These are phyloP conservation scores for Timema podura DNA, from an alignment of 2,888 invertebrate genomes.

Conservation along the genomic window DNA sequence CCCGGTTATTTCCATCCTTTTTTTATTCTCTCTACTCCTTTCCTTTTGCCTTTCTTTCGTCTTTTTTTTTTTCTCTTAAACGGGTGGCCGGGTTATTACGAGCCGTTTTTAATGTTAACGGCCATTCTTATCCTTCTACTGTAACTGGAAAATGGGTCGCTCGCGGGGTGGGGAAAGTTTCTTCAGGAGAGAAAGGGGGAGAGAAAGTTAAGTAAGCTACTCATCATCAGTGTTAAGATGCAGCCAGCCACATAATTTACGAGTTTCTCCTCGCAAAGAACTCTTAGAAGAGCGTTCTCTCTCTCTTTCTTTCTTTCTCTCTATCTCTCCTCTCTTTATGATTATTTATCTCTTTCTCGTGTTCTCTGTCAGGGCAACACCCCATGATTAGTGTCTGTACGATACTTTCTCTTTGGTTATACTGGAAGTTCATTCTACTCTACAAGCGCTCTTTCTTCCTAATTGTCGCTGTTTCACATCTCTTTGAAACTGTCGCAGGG, in stretches of 20 bases:
- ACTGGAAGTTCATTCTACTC: too few species aligned
- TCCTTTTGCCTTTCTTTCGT: too few species aligned
- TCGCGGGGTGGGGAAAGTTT: neutral
- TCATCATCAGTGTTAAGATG: conserved; percentile 9
- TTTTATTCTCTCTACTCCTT: too few species aligned
- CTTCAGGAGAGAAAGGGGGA: neutral
- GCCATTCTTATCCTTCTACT: conserved; percentile 1
- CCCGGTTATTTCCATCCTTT: neutral
- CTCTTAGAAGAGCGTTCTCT: neutral
- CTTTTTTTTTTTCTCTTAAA: too few species aligned
- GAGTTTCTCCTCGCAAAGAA: neutral
- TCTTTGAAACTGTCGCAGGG: too few species aligned
- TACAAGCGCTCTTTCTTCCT: too few species aligned
- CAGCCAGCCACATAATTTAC: conserved; percentile 10
- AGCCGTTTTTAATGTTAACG: conserved; percentile 9
- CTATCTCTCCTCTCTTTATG: neutral
- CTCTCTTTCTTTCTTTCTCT: neutral
- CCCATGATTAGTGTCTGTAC: too few species aligned
- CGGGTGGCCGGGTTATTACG: too few species aligned
- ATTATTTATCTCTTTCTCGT: too few species aligned
- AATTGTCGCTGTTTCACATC: too few species aligned
- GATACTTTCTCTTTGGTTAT: too few species aligned
- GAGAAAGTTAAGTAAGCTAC: conserved; percentile 13
- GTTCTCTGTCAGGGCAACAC: too few species aligned
- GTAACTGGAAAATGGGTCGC: neutral